Conservation (phyloP, 2,797 vertebrate species). For the Mus spretus region DNA sequence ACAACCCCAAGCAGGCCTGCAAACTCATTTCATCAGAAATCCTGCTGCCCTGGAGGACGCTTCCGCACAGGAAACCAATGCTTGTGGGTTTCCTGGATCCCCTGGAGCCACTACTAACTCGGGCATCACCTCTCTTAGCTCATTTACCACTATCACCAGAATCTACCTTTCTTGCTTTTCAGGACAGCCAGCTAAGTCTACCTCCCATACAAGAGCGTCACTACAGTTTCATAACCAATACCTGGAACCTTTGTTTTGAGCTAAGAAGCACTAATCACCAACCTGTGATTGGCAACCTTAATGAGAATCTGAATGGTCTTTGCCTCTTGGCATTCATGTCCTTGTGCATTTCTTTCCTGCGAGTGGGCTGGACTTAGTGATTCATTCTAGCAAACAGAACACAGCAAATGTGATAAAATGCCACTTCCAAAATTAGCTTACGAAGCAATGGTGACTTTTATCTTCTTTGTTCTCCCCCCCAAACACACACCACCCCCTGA, state of each 20-base stretch:
- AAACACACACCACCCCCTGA: not conserved
- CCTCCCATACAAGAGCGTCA: not conserved
- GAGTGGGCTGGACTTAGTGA: constrained; percentile 14
- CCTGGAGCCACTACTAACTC: not conserved
- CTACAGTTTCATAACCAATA: not conserved
- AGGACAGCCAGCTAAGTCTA: not conserved
- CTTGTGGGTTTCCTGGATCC: not conserved
- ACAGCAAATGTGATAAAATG: not conserved
- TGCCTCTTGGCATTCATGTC: not conserved
- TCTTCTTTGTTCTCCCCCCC: not conserved
- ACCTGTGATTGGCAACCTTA: not conserved
- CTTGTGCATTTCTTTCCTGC: not conserved
- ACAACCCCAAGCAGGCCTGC: not conserved
- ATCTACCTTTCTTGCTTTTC: not conserved
- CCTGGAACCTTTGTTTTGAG: not conserved
- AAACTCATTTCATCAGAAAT: not conserved
- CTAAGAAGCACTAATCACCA: not conserved
- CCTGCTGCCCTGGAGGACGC: not conserved
- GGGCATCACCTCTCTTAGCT: not conserved
- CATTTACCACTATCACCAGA: not conserved
- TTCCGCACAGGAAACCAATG: not conserved
- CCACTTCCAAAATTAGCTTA: constrained; percentile 50
- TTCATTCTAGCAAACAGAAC: constrained; percentile 34
- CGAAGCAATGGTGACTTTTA: not conserved
- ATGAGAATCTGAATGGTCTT: not conserved